These are phyloP conservation scores for Pomacea maculata DNA, from an alignment of 1,140 invertebrate genomes.

Conservation along the genomic window DNA sequence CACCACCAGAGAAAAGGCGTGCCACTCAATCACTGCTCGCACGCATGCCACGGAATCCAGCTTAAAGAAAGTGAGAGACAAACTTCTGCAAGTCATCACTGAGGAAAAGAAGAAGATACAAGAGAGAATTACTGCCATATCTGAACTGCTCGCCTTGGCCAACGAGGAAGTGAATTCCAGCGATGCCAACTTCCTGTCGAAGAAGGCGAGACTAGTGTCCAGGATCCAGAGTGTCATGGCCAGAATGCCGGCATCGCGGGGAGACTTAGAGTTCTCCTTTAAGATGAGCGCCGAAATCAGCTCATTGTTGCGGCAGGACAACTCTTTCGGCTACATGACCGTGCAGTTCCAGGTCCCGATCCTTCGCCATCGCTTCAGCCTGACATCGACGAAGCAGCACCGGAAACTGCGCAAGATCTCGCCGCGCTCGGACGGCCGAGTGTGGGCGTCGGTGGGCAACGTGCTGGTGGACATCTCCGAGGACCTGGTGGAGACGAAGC, in stretches of 20 bases:
- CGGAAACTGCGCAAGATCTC: slow-evolving; percentile 85
- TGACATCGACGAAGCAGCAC: slow-evolving; percentile 74
- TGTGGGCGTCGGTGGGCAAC: slow-evolving; percentile 92
- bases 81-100: slow-evolving; percentile 9
- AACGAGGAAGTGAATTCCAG: background rate
- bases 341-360: slow-evolving; percentile 84
- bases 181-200: slow-evolving; percentile 10
- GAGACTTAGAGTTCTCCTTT: slow-evolving; percentile 8
- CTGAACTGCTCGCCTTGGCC: slow-evolving; percentile 1
- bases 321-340: slow-evolving; percentile 37
- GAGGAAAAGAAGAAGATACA: slow-evolving; percentile 18
- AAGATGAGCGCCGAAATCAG: slow-evolving; percentile 6
- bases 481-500: slow-evolving; percentile 46
- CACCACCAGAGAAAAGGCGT: slow-evolving; percentile 14
- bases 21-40: background rate
- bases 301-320: background rate
- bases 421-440: slow-evolving; percentile 68
- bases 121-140: slow-evolving; percentile 4
- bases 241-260: slow-evolving; percentile 1
- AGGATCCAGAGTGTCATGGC: slow-evolving; percentile 18
- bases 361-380: slow-evolving; percentile 88
- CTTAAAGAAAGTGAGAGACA: slow-evolving; percentile 5
- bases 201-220: slow-evolving; percentile 12
- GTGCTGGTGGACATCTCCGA: slow-evolving; percentile 80
- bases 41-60: background rate